These are phyloP conservation scores for Menura novaehollandiae DNA, from an alignment of 2,113 vertebrate species.

Conservation along the genomic window DNA sequence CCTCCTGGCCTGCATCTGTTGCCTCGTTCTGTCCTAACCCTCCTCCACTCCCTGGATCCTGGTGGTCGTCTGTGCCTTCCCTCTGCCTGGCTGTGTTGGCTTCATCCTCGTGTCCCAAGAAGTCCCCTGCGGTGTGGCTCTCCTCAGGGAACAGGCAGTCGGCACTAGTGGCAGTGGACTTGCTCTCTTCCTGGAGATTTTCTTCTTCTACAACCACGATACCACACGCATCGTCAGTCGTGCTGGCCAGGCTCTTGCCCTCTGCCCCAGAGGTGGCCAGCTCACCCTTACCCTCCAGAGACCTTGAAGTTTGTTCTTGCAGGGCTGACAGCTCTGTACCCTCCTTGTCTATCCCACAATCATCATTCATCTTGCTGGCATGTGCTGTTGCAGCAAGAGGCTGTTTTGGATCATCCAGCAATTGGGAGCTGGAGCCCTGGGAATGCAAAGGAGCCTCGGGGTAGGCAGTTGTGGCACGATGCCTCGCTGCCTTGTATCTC, in stretches of 20 bases:
- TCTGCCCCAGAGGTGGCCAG: neutral
- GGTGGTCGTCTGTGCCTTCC: neutral
- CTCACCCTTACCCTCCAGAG: slow-evolving; percentile 46
- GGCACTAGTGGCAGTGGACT: neutral
- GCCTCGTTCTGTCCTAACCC: neutral
- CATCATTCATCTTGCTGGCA: neutral
- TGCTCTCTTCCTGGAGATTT: slow-evolving; percentile 10
- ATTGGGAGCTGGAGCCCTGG: slow-evolving; percentile 56
- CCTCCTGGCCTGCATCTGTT: neutral
- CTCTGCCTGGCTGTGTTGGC: neutral
- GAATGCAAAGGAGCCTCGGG: slow-evolving; percentile 40
- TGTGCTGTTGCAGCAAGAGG: neutral
- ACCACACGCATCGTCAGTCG: slow-evolving; percentile 5
- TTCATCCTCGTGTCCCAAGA: neutral
- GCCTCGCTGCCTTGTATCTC: slow-evolving; percentile 74
- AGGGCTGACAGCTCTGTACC: neutral
- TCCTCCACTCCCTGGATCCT: neutral
- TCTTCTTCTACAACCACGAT: slow-evolving; percentile 10
- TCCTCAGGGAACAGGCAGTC: neutral
- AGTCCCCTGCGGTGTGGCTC: neutral
- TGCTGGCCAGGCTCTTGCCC: neutral
- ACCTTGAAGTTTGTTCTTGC: neutral
- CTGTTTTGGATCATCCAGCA: slow-evolving; percentile 30
- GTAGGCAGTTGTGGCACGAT: slow-evolving; percentile 38
- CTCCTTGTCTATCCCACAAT: neutral